phyloP scores from a whole-genome alignment of 1,140 invertebrate species.

The Berghia stephanieae region DNA sequence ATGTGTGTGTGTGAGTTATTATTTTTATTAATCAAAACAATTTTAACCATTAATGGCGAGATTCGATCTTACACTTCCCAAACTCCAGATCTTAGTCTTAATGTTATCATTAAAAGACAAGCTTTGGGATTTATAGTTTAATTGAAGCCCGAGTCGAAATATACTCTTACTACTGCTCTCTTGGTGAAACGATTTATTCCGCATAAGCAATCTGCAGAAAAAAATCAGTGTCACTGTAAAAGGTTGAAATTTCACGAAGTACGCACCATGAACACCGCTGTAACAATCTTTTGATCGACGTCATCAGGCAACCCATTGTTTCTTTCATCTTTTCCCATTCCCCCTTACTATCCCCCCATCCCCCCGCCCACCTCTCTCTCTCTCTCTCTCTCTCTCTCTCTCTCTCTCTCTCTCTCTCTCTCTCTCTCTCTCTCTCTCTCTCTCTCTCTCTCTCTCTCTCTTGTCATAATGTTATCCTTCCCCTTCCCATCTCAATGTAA shows the following conservation, averaged over 20 bases:
- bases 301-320: background rate
- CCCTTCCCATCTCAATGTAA: background rate
- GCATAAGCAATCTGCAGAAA: background rate
- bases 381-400: background rate
- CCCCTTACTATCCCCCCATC: background rate
- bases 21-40: too few relatives aligned
- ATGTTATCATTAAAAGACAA: too few relatives aligned
- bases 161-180: too few relatives aligned
- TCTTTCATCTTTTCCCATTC: background rate
- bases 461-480: background rate
- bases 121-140: too few relatives aligned
- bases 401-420: background rate
- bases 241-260: background rate
- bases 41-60: too few relatives aligned
- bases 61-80: too few relatives aligned
- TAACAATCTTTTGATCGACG: background rate
- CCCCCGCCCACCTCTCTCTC: conserved; percentile 12
- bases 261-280: too few relatives aligned
- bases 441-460: background rate
- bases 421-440: background rate
- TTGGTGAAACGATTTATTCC: background rate
- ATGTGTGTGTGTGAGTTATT: too few relatives aligned
- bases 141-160: too few relatives aligned
- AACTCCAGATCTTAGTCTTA: too few relatives aligned
- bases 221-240: background rate